phyloP scores from a whole-genome alignment of 2,797 vertebrate species.

The Melanotaenia trifasciata region DNA sequence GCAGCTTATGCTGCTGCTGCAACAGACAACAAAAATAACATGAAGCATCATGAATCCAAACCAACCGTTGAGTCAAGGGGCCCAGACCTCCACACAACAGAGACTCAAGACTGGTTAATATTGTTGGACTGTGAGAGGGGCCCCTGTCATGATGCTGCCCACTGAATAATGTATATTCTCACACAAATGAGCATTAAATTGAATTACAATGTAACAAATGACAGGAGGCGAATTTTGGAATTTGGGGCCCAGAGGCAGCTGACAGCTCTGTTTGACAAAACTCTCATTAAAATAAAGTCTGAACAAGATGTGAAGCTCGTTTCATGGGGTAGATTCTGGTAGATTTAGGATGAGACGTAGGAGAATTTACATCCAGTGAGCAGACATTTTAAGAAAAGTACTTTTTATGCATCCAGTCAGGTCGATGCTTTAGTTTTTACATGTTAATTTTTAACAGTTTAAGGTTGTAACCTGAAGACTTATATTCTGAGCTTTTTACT shows the following conservation, averaged over 20 bases:
- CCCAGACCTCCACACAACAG: constrained; percentile 44
- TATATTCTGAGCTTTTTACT: neutral
- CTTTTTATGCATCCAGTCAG: neutral
- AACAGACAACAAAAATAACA: neutral
- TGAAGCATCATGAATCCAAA: neutral
- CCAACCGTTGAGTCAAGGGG: constrained; percentile 39
- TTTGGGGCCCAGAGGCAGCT: constrained; percentile 20
- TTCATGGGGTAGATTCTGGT: constrained; percentile 5
- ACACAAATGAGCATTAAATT: constrained; percentile 67
- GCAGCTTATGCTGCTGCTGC: neutral
- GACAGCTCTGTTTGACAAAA: constrained; percentile 10
- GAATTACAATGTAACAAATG: constrained; percentile 38
- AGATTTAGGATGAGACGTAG: neutral
- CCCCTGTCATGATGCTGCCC: constrained; percentile 37
- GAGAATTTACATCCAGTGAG: neutral
- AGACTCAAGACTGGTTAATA: constrained; percentile 39
- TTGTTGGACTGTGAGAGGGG: constrained; percentile 40
- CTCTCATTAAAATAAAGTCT: neutral
- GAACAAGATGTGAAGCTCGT: constrained; percentile 1
- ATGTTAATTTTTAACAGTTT: neutral
- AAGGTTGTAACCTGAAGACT: neutral
- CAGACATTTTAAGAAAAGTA: neutral
- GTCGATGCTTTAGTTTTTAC: neutral
- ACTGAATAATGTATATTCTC: constrained; percentile 56
- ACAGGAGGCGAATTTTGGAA: constrained; percentile 34